These are phyloP conservation scores for Drosophila littoralis DNA, from an alignment of 1,140 invertebrate species.

Conservation along the genomic window DNA sequence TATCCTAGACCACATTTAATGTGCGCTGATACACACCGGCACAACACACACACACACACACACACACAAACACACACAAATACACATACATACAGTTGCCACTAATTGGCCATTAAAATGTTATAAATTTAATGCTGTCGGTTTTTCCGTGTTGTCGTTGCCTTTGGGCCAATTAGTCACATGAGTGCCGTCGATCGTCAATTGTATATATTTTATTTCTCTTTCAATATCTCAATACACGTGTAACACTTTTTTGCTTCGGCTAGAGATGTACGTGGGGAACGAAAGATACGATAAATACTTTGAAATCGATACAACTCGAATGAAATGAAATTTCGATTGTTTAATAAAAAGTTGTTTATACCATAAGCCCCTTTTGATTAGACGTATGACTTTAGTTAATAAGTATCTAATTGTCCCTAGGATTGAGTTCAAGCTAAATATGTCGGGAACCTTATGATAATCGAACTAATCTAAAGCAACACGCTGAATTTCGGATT, in stretches of 20 bases:
- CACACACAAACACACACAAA: slow-evolving; percentile 10
- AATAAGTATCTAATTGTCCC: too few relatives aligned
- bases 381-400: neutral
- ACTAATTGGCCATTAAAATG: slow-evolving; percentile 56
- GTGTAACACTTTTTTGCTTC: neutral
- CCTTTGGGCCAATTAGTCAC: slow-evolving; percentile 48
- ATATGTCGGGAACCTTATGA: neutral
- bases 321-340: too few relatives aligned
- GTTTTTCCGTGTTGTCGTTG: slow-evolving; percentile 39
- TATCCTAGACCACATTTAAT: slow-evolving; percentile 37
- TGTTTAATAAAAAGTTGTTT: neutral
- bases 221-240: slow-evolving; percentile 10
- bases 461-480: slow-evolving; percentile 7
- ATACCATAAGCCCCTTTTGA: neutral
- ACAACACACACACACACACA: neutral
- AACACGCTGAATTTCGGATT: slow-evolving; percentile 26
- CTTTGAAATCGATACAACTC: too few relatives aligned
- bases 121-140: slow-evolving; percentile 47
- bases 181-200: slow-evolving; percentile 18
- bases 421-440: too few relatives aligned
- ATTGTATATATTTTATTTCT: slow-evolving; percentile 16
- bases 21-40: neutral
- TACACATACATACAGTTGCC: slow-evolving; percentile 8
- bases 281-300: too few relatives aligned
- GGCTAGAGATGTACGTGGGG: too few relatives aligned